Evolutionary conservation across 2,113 vertebrate genomes (phyloP).

Genomic region (Physeter macrocephalus): DNA sequence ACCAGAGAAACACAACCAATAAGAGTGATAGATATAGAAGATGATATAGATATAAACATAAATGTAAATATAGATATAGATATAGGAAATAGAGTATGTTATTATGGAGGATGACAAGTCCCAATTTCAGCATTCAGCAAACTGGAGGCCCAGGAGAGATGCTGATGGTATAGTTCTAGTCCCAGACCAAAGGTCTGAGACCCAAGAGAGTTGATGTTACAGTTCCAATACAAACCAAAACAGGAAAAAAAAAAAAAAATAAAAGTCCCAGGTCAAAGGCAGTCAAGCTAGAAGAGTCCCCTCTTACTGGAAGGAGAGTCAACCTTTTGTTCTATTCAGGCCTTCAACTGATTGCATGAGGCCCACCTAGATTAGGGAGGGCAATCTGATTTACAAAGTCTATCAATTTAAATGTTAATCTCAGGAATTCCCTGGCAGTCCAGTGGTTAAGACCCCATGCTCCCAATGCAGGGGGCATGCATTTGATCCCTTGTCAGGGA

Average conservation of each 20-base stretch:
- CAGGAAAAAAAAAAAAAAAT: not conserved
- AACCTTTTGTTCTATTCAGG: not conserved
- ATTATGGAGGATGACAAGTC: not conserved
- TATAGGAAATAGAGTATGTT: not conserved
- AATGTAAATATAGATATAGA: too few species aligned
- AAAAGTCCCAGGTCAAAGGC: not conserved
- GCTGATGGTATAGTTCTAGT: not conserved
- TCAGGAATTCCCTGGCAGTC: too few species aligned
- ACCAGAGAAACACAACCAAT: too few species aligned
- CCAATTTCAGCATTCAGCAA: not conserved
- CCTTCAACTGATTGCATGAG: not conserved
- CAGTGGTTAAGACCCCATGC: too few species aligned
- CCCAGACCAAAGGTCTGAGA: not conserved
- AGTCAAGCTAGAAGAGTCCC: too few species aligned
- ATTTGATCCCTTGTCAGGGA: too few species aligned
- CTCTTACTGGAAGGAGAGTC: not conserved
- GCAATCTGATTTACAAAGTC: not conserved
- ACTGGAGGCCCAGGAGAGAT: not conserved
- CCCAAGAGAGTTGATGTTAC: not conserved
- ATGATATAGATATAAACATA: too few species aligned
- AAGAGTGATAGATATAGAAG: too few species aligned
- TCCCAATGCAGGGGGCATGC: too few species aligned
- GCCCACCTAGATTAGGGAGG: not conserved
- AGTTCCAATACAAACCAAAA: not conserved
- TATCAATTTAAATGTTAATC: not conserved